These are phyloP conservation scores for Anguilla marmorata DNA, from an alignment of 2,797 vertebrate species.

Conservation along the genomic window DNA sequence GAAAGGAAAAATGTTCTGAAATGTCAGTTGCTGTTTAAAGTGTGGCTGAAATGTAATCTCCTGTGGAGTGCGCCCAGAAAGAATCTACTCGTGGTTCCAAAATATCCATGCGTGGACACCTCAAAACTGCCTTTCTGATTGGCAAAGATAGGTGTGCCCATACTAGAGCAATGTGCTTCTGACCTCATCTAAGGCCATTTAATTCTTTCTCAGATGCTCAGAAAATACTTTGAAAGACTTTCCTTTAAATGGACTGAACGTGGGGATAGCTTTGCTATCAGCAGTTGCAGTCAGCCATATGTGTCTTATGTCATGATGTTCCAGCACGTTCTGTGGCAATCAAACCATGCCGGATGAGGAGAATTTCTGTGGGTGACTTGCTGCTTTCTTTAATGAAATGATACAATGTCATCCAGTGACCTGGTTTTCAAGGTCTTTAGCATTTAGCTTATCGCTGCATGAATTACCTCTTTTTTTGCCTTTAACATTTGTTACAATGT, in stretches of 20 bases:
- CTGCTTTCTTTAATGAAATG: neutral
- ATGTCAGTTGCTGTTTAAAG: neutral
- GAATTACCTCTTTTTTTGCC: neutral
- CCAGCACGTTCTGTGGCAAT: neutral
- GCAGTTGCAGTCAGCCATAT: neutral
- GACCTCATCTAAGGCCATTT: neutral
- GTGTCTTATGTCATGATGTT: neutral
- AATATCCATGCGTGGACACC: neutral
- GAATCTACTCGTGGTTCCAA: neutral
- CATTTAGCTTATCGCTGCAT: neutral
- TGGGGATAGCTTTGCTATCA: neutral
- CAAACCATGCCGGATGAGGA: neutral
- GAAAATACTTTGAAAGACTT: too few relatives aligned
- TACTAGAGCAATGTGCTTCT: neutral
- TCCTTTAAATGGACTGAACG: neutral
- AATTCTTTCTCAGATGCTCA: neutral
- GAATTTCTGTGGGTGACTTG: neutral
- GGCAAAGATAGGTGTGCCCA: neutral
- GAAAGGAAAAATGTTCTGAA: slow-evolving; percentile 42
- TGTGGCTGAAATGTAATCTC: neutral
- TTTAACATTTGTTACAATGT: neutral
- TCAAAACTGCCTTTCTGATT: neutral
- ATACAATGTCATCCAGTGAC: neutral
- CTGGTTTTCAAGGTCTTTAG: slow-evolving; percentile 9
- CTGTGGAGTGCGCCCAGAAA: neutral